Evolutionary conservation across 2,797 vertebrate genomes (phyloP).

Genomic region (Oceanodroma leucorhoa): DNA sequence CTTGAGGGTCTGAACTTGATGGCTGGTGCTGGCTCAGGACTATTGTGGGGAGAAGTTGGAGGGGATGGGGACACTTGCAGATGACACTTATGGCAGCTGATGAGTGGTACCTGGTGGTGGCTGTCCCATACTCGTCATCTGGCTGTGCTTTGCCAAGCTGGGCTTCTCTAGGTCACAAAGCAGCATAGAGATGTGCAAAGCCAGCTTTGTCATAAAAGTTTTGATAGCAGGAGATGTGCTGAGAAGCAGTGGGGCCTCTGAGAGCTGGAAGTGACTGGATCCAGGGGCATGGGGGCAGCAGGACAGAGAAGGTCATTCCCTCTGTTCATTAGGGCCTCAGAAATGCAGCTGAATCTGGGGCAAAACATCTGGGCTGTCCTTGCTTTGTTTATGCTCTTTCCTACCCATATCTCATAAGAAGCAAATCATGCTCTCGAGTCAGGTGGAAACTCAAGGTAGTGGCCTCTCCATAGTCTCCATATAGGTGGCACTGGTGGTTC

Average conservation of each 20-base stretch:
- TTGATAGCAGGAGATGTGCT: background rate
- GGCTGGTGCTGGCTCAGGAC: background rate
- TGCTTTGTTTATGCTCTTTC: background rate
- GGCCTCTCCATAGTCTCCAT: background rate
- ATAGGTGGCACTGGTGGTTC: background rate
- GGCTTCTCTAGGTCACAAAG: background rate
- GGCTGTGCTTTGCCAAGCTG: background rate
- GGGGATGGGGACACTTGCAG: no score
- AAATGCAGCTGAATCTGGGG: background rate
- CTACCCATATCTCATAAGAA: background rate
- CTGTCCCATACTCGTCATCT: background rate
- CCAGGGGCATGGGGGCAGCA: background rate
- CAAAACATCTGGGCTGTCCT: background rate
- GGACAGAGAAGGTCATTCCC: background rate
- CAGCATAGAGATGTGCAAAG: background rate
- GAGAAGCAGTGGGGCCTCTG: background rate
- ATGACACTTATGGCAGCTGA: background rate
- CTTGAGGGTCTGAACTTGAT: background rate
- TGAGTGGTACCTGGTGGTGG: background rate
- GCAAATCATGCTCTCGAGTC: background rate
- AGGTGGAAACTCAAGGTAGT: background rate
- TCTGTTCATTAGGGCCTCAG: background rate
- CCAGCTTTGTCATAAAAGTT: background rate
- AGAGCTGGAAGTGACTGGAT: background rate
- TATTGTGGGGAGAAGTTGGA: background rate